Base-by-base conservation (phyloP, 2,888 invertebrate genomes). In the Hoplodrina blanda region DNA sequence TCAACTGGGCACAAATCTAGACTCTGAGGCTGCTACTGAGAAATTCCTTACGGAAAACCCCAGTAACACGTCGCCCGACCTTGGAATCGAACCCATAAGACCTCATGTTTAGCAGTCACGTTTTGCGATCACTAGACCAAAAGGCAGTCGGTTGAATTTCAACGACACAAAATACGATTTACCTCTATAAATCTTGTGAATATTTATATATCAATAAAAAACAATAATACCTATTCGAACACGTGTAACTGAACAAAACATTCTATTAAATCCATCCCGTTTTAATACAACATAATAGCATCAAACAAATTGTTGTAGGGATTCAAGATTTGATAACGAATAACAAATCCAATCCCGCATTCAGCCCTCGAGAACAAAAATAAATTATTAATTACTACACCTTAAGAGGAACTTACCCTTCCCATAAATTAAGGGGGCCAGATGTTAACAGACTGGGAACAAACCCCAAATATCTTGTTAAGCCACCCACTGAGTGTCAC, bases 301-400 rank as follows among this genome's bases (percentile, higher is more conserved):
- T 72, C 72, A 80, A 80, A 78, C 69, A 79, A 78, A 78, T 75
- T 81, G 74, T 64, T 80, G 30, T 63, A 81, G 78, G 80, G 80
- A 62, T 80, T 74, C 83, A 80, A 83, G 85, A 89, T 87, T 86
- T 83, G 83, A 85, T 85, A 80, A 72, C 68, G 74, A 77, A 75
- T 76, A 80, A 79, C 82, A 80, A 81, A 82, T 84, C 82, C 78
- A 83, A 83, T 84, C 85, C 80, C 84, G 73, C 76, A 82, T 83
- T 82, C 84, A 77, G 82, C 89, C 89, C 87, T 81, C 90, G 85
- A 86, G 87, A 91, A 89, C 92, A 90, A 92, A 92, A 94, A 93
- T 94, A 92, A 94, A 95, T 95, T 94, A 95, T 94, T 96, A 95
- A 96, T 95, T 94, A 94, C 92, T 90, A 91, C 91, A 94, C 93